These are phyloP conservation scores for Cephalopachus bancanus DNA, from an alignment of 2,797 vertebrate genomes.

Conservation along the genomic window DNA sequence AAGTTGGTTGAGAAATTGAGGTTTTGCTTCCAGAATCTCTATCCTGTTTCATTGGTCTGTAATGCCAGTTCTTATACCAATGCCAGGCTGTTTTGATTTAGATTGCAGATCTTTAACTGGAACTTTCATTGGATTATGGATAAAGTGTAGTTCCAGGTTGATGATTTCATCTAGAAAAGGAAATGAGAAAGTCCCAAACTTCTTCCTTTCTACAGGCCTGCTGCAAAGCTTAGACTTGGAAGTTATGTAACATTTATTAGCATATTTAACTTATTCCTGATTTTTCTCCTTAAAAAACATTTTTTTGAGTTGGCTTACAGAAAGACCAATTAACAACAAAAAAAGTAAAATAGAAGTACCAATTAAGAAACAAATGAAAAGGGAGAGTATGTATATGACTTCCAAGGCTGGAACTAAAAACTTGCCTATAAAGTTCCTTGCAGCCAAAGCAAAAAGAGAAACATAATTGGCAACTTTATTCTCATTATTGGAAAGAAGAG, in stretches of 20 bases:
- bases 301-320: background rate
- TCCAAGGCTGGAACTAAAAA: background rate
- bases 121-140: background rate
- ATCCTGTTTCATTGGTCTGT: too few species aligned
- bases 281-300: background rate
- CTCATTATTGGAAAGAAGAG: background rate
- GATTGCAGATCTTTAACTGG: too few species aligned
- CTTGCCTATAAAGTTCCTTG: background rate
- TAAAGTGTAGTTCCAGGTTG: background rate
- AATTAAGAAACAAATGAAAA: slow-evolving; percentile 8
- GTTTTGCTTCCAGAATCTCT: too few species aligned
- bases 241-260: background rate
- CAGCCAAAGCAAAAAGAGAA: background rate
- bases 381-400: background rate
- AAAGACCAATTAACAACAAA: slow-evolving; percentile 15
- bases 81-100: too few species aligned
- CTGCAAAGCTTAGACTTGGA: background rate
- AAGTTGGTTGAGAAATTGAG: too few species aligned
- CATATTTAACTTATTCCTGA: background rate
- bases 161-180: background rate
- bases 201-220: background rate
- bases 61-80: too few species aligned
- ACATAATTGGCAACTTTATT: background rate
- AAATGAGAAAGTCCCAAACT: background rate
- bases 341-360: background rate